A percentile compares a stretch with the other conserved stretches of the same genome.
These are phyloP conservation scores for Parnassius mnemosyne DNA, from an alignment of 2,888 invertebrate genomes.

Conservation along the genomic window DNA sequence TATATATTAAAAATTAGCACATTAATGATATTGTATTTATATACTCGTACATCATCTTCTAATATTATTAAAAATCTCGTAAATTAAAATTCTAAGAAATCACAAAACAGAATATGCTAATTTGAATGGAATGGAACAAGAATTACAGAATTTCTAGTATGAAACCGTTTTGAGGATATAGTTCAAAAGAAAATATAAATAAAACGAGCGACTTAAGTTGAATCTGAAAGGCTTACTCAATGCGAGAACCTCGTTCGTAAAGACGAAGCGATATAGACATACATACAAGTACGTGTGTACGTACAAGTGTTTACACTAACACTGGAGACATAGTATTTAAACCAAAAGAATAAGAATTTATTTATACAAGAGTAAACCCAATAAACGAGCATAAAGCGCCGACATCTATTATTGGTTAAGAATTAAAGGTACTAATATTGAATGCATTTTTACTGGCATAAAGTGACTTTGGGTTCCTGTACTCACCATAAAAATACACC, in stretches of 20 bases:
- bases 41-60: background rate
- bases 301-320: slow-evolving; percentile 13
- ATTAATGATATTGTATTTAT: no score
- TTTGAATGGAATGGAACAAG: slow-evolving; percentile 1
- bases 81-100: no score
- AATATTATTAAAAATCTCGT: background rate
- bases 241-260: slow-evolving; percentile 13
- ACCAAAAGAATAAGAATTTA: no score
- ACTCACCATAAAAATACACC: no score
- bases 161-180: slow-evolving; percentile 15
- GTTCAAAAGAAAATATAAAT: slow-evolving; percentile 24
- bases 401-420: no score
- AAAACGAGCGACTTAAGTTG: slow-evolving; percentile 22
- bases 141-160: background rate
- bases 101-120: background rate
- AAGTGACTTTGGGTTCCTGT: no score
- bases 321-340: slow-evolving; percentile 8
- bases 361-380: no score
- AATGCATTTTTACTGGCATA: no score
- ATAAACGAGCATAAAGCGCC: no score
- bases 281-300: no score
- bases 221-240: slow-evolving; percentile 22
- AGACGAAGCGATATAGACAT: slow-evolving; percentile 16
- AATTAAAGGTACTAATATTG: no score
- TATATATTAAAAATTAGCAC: no score